Base-by-base conservation (phyloP, 2,888 invertebrate genomes). In the Amblyjoppa proteus region DNA sequence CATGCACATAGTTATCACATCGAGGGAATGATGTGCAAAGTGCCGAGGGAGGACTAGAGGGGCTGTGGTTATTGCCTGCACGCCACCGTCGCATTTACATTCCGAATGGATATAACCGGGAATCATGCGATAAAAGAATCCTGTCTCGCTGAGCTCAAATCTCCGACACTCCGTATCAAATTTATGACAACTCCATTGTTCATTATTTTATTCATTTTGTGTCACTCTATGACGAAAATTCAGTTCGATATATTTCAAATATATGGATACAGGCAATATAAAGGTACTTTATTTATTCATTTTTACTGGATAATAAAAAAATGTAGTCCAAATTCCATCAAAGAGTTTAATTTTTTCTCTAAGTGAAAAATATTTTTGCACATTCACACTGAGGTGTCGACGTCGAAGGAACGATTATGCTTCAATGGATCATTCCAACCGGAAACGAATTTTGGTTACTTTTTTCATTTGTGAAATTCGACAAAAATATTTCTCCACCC, bases 81-180 rank as follows among this genome's bases (percentile, higher is more conserved):
- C 81, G 81, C 77, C n/a, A 84, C 20, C 34, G n/a, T 69, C 77
- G n/a, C 77, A 84, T 84, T 84, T 81, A 64, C 73, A 51, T 84
- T 77, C 56, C 13, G n/a, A 53, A 76, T 51, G 28, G 41, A 61
- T 61, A 58, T 31, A 51, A 25, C 41, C 6, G 64, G 45, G 16
- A 73, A 79, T 68, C 81, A 77, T 61, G 84, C 71, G 38, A 80
- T 58, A 9, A 45, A 41, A 2, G 9, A 73, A 76, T 77, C 75
- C 16, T 70, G 70, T 49, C 79, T 66, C 38, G 13, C n/a, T 58
- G 58, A 61, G 45, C 34, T 81, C 58, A 31, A 31, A 61, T 28
- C 11, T 13, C 38, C 3, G 13, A 45, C 38, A 38, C 56, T 34
- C n/a, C n/a, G 53, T 34, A 4, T 71, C 16, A 58, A 41, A 25